A percentile compares a stretch with the other conserved stretches of the same genome.
Evolutionary conservation across 2,113 vertebrate species (phyloP).

Genomic region (Psammodynastes pulverulentus): DNA sequence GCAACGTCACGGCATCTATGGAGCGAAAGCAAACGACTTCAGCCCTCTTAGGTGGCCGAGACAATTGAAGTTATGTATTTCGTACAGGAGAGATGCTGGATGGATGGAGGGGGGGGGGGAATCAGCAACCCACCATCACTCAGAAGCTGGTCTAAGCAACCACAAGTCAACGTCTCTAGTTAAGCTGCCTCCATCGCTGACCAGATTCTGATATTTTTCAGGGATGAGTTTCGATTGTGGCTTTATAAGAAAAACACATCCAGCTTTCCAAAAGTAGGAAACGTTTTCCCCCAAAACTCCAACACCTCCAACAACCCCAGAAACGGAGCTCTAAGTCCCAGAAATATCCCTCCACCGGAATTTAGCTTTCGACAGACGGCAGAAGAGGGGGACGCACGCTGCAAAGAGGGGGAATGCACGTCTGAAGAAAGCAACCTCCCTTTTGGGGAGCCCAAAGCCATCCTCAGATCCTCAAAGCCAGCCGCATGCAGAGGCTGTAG

Average conservation of each 20-base stretch:
- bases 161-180: not conserved
- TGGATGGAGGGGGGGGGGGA: no score
- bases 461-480: no score
- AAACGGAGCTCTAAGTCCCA: accelerated
- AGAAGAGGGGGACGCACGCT: no score
- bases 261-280: not conserved
- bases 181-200: not conserved
- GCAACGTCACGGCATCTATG: not conserved
- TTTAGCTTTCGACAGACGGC: no score
- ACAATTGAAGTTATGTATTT: not conserved
- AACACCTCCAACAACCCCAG: not conserved
- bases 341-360: no score
- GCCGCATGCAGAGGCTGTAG: no score
- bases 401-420: not conserved
- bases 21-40: not conserved
- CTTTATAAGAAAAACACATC: not conserved
- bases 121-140: not conserved
- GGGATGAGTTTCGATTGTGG: no score
- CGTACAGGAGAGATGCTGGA: not conserved
- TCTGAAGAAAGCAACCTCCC: not conserved
- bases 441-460: not conserved
- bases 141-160: not conserved
- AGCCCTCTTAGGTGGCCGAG: not conserved
- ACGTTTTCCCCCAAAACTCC: not conserved
- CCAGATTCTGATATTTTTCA: not conserved